Evolutionary conservation across 1,140 invertebrate species (phyloP).

Genomic region (Papilio polytes): DNA sequence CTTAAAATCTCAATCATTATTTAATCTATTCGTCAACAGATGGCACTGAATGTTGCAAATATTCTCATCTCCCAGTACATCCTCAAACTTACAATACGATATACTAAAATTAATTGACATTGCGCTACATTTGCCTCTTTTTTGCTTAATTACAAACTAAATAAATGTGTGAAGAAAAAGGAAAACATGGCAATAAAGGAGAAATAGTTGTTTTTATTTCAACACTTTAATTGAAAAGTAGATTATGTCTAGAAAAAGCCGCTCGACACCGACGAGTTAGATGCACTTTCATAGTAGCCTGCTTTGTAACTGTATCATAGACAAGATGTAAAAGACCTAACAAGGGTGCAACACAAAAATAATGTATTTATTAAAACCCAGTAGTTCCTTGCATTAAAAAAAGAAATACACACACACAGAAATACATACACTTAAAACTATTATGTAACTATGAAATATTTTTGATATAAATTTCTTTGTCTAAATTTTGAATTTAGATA

Average conservation of each 20-base stretch:
- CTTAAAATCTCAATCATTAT: neutral
- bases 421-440: too few relatives aligned
- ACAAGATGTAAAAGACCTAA: neutral
- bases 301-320: constrained; percentile 10
- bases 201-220: constrained; percentile 41
- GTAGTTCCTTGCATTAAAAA: too few relatives aligned
- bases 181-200: constrained; percentile 46
- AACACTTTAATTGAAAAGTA: constrained; percentile 45
- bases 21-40: constrained; percentile 47
- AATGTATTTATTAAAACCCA: too few relatives aligned
- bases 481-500: too few relatives aligned
- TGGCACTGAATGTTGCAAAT: constrained; percentile 40
- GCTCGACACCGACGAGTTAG: constrained; percentile 34
- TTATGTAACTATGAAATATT: too few relatives aligned
- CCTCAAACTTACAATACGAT: too few relatives aligned
- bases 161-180: constrained; percentile 33
- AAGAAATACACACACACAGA: too few relatives aligned
- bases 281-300: constrained; percentile 46
- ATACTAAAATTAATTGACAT: too few relatives aligned
- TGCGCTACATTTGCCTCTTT: too few relatives aligned
- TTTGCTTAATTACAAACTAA: neutral
- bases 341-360: neutral
- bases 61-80: too few relatives aligned
- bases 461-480: too few relatives aligned
- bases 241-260: constrained; percentile 35